Evolutionary conservation across 2,113 vertebrate genomes (phyloP).

Genomic region (Acrocephalus arundinaceus): DNA sequence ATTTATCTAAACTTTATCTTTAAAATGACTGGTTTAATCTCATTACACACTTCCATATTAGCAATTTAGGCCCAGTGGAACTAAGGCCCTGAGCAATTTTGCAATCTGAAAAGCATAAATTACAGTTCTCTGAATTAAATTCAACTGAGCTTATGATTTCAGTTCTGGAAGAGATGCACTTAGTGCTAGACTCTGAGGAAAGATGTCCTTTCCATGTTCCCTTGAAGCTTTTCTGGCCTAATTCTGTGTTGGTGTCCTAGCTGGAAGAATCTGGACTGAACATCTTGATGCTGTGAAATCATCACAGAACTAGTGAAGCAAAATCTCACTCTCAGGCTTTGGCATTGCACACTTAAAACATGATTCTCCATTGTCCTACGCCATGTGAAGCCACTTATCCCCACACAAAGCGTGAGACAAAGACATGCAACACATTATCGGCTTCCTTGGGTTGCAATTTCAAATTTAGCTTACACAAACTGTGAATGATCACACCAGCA

Average conservation of each 20-base stretch:
- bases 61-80: background rate
- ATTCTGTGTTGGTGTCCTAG: background rate
- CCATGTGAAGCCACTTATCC: constrained; percentile 14
- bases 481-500: background rate
- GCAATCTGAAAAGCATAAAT: background rate
- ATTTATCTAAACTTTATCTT: background rate
- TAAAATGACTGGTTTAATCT: background rate
- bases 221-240: background rate
- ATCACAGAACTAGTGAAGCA: background rate
- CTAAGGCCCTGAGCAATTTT: background rate
- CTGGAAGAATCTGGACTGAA: background rate
- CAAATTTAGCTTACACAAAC: background rate
- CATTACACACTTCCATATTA: background rate
- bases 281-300: background rate
- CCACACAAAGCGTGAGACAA: background rate
- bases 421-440: background rate
- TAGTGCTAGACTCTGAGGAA: background rate
- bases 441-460: background rate
- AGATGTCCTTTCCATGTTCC: background rate
- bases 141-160: background rate
- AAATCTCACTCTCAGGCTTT: background rate
- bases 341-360: background rate
- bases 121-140: background rate
- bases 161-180: background rate
- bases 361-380: background rate